These are phyloP conservation scores for Parnassius smintheus DNA, from an alignment of 2,888 invertebrate species.

Conservation along the genomic window DNA sequence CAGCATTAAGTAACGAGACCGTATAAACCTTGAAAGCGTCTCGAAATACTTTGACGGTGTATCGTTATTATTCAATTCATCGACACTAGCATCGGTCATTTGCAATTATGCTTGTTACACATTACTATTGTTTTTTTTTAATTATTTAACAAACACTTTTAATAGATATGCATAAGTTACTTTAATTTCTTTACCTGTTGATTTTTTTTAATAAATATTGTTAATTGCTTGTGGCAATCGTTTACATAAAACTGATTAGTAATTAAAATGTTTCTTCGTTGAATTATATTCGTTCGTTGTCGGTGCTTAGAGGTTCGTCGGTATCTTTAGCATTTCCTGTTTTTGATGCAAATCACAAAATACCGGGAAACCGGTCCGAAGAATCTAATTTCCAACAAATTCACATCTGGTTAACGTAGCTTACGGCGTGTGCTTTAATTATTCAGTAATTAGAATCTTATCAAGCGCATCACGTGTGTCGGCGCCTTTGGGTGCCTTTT, in stretches of 20 bases:
- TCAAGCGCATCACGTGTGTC: constrained; percentile 18
- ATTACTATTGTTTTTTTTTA: too few relatives aligned
- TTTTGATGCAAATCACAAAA: constrained; percentile 18
- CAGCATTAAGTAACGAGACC: constrained; percentile 12
- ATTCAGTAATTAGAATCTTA: constrained; percentile 23
- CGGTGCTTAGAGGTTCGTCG: background rate
- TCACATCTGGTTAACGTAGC: constrained; percentile 19
- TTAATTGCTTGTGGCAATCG: background rate
- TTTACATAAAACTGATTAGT: background rate
- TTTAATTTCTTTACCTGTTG: too few relatives aligned
- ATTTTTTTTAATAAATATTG: background rate
- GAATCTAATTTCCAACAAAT: constrained; percentile 18
- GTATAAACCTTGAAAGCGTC: background rate
- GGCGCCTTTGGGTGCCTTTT: constrained; percentile 10
- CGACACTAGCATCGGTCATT: constrained; percentile 1
- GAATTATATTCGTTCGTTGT: background rate
- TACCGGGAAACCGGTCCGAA: constrained; percentile 9
- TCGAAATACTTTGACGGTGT: constrained; percentile 14
- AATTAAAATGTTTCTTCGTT: background rate
- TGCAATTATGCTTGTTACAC: background rate
- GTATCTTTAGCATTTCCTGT: constrained; percentile 3
- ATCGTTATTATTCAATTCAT: background rate
- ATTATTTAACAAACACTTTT: too few relatives aligned
- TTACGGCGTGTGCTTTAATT: constrained; percentile 23
- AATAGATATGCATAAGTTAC: too few relatives aligned